These are phyloP conservation scores for Hoplodrina ambigua DNA, from an alignment of 2,888 invertebrate genomes.

Conservation along the genomic window DNA sequence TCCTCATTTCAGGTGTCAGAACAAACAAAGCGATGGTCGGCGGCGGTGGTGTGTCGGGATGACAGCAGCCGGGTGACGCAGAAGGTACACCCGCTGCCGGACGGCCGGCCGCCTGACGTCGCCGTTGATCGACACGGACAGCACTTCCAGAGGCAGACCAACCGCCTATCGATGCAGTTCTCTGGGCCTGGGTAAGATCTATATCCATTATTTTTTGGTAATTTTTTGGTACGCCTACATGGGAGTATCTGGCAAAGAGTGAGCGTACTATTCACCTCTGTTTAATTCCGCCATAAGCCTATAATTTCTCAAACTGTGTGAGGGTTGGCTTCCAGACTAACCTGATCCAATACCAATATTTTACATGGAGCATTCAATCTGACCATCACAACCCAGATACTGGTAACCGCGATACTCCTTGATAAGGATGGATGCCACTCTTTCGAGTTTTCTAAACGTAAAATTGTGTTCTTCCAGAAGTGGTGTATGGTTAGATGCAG, in stretches of 20 bases:
- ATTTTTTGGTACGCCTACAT: too few species aligned
- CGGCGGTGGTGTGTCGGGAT: slow-evolving; percentile 94
- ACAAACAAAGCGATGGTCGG: slow-evolving; percentile 95
- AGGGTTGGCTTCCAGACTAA: not conserved
- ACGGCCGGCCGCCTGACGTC: slow-evolving; percentile 75
- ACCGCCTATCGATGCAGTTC: slow-evolving; percentile 96
- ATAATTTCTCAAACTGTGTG: too few species aligned
- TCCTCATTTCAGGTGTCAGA: slow-evolving; percentile 82
- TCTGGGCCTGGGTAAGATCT: slow-evolving; percentile 93
- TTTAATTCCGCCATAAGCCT: too few species aligned
- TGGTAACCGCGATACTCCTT: not conserved
- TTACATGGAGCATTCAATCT: not conserved
- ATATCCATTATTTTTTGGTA: not conserved
- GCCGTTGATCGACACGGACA: slow-evolving; percentile 76
- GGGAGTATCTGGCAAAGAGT: too few species aligned
- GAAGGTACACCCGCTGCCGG: slow-evolving; percentile 76
- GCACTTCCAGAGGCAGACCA: slow-evolving; percentile 90
- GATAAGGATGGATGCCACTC: not conserved
- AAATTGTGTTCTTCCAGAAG: slow-evolving; percentile 79
- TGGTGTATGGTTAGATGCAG: slow-evolving; percentile 95
- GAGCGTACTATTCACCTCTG: too few species aligned
- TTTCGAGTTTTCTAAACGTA: not conserved
- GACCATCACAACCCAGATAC: not conserved
- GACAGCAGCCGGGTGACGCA: slow-evolving; percentile 81
- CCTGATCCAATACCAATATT: too few species aligned